A percentile compares a stretch with the other conserved stretches of the same genome.
These are phyloP conservation scores for Larimichthys polyactis DNA, from an alignment of 2,113 vertebrate species.

Conservation along the genomic window DNA sequence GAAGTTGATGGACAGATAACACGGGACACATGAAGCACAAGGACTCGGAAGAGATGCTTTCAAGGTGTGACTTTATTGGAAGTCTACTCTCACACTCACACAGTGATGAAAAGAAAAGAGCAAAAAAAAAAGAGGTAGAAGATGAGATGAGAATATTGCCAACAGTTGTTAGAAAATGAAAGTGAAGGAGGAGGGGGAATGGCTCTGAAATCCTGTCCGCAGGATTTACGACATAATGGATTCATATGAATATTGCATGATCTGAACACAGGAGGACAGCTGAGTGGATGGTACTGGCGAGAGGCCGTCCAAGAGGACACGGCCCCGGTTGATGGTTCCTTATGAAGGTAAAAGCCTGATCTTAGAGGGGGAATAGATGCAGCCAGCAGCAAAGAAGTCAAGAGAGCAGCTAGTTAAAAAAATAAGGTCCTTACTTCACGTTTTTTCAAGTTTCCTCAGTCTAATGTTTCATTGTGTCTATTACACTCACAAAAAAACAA, in stretches of 20 bases:
- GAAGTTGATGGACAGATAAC: conserved; percentile 84
- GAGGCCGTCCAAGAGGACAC: conserved; percentile 32
- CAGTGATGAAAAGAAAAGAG: conserved; percentile 75
- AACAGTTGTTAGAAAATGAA: conserved; percentile 58
- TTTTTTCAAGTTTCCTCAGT: conserved; percentile 45
- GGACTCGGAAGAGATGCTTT: conserved; percentile 87
- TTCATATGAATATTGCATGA: conserved; percentile 61
- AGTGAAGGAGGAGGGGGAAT: background rate
- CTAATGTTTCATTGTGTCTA: conserved; percentile 33
- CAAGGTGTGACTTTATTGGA: conserved; percentile 85
- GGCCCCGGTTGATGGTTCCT: conserved; percentile 27
- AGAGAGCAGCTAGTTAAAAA: conserved; percentile 20
- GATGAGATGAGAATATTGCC: conserved; percentile 68
- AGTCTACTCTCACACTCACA: conserved; percentile 77
- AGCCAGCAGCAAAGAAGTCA: conserved; percentile 34
- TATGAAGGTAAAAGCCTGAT: conserved; percentile 1
- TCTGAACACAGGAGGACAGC: conserved; percentile 43
- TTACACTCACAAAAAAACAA: conserved; percentile 32
- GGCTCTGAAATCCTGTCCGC: conserved; percentile 53
- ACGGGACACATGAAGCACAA: conserved; percentile 88
- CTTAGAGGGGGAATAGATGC: conserved; percentile 19
- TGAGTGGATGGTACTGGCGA: conserved; percentile 33
- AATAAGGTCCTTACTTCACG: conserved; percentile 15
- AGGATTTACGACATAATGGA: conserved; percentile 67
- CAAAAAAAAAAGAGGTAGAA: conserved; percentile 67